Evolutionary conservation across 2,888 invertebrate species (phyloP), one percentile per base, ranked within the genome.

Genomic region (Drosophila helvetica): DNA sequence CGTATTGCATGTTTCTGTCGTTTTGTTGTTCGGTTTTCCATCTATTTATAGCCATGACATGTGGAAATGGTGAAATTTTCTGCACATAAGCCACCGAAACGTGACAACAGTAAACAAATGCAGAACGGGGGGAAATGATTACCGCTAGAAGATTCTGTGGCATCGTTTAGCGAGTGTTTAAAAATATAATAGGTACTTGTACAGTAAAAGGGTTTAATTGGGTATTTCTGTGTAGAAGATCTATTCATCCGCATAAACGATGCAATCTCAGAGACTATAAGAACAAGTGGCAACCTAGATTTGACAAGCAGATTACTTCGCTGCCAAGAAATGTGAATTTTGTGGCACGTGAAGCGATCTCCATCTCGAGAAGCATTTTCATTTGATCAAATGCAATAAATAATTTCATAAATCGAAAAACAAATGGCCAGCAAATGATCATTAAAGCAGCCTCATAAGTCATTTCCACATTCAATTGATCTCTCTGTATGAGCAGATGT

Each of bases 21-120:
- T 74, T 86, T 78, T 70, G 60, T 66, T 45, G 71, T 70, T 72
- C 50, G 33, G 67, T 74, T 78, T 84, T 86, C 65, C 63, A 53
- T 76, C 74, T 82, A 82, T 84, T 66, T 84, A 70, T 84, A 84
- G 87, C 73, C 38, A 86, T 82, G 87, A 84, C 87, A 78, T 66
- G 61, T 66, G 33, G 33, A 33, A 74, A 71, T 84, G 76, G 61
- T 62, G 72, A 80, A 84, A 77, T 33, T 12, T 78, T 81, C 71
- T 81, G 79, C 79, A 73, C 70, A 72, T 63, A 63, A 72, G 60
- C 74, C 67, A 27, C 79, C 72, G 62, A 78, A 82, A 82, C 77
- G 82, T 82, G 82, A 86, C 82, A 86, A 78, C 70, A 55, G 53
- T 33, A 50, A 61, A 48, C 64, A 60, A 38, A 53, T 51, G 51